phyloP scores from a whole-genome alignment of 2,888 invertebrate species.

The Macrophya annulata region DNA sequence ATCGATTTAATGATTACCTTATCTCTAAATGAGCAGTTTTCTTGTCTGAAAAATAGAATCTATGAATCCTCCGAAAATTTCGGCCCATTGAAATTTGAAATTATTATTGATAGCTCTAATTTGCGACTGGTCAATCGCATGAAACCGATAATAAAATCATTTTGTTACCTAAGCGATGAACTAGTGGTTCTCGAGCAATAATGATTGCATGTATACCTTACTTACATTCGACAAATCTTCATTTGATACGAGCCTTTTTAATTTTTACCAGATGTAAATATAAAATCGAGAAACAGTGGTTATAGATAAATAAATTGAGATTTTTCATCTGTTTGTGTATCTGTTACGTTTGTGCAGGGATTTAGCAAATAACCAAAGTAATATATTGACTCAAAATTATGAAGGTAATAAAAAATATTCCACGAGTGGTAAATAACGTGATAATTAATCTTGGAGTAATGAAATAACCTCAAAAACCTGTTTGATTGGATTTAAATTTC shows the following conservation, averaged over 20 bases:
- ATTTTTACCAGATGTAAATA: too few relatives aligned
- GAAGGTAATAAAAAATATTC: not conserved
- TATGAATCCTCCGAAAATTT: not conserved
- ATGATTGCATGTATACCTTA: too few relatives aligned
- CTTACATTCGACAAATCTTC: too few relatives aligned
- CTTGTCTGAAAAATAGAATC: not conserved
- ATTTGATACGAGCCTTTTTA: not conserved
- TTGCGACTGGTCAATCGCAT: too few relatives aligned
- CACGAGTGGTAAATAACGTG: not conserved
- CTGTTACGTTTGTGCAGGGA: not conserved
- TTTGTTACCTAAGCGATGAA: too few relatives aligned
- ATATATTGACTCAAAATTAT: not conserved
- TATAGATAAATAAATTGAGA: not conserved
- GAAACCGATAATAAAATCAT: too few relatives aligned
- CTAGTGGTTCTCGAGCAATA: too few relatives aligned
- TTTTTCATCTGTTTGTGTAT: not conserved
- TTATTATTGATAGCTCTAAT: too few relatives aligned
- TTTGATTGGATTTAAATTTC: not conserved
- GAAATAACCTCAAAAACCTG: not conserved
- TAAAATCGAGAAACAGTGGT: not conserved
- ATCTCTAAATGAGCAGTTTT: not conserved
- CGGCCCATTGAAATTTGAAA: too few relatives aligned
- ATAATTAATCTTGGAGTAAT: not conserved
- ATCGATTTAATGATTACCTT: not conserved
- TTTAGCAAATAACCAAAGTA: not conserved